Evolutionary conservation across 2,888 invertebrate genomes (phyloP), one percentile per base, ranked within the genome.

Genomic region (Ophion costatus): DNA sequence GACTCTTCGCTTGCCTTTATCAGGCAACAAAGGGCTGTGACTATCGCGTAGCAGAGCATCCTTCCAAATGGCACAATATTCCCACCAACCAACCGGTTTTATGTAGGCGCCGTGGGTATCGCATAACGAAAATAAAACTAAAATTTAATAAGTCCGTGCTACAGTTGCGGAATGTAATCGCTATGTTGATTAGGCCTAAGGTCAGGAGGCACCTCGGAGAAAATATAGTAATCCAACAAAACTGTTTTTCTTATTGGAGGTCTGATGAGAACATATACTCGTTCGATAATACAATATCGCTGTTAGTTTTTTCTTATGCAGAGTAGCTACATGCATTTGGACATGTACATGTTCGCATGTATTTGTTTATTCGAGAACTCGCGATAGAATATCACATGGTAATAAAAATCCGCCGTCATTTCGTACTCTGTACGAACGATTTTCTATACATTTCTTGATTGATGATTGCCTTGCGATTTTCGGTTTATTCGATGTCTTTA

Each of bases 1-100:
- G 77, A 70, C 1, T 77, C n/a, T 10, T 61, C 73, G 20, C 20
- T 59, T 11, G 79, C 81, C 17, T 24, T 56, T 5, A 73, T n/a
- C 10, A 77, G 59, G 38, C 71, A 84, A 20, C 67, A 84, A 57
- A 33, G 56, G 45, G 38, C 20, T 11, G n/a, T 63, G n/a, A 82
- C 5, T 56, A 69, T 75, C 14, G 45, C 63, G 69, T 17, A 59
- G 24, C 57, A 17, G 17, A 59, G 24, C 81, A 83, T 86, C 51
- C 56, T 78, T n/a, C 11, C 22, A 14, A 14, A 67, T 22, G 63
- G 33, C n/a, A 14, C 33, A 24, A 56, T 61, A 57, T 56, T 38
- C 11, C 64, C 22, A 20, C 5, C 7, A 29, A 45, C 29, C 77
- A 22, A 33, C 22, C 22, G 45, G 59, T 66, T 83, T 11, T 76